Conservation (phyloP, 2,113 vertebrate genomes). For the Serilophus lunatus region DNA sequence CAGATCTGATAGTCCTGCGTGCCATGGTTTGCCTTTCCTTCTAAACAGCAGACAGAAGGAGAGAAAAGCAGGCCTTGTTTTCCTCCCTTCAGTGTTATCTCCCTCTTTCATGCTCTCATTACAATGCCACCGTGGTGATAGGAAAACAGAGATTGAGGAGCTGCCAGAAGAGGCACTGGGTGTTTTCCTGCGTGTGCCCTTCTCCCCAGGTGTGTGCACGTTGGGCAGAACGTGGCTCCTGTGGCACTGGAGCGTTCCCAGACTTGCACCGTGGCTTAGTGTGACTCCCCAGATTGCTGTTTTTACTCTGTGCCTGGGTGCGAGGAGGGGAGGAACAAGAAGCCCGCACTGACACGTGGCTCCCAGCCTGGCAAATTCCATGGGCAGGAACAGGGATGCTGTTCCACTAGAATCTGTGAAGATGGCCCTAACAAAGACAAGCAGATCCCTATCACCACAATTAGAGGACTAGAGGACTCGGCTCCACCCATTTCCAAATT, state of each 20-base stretch:
- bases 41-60: neutral
- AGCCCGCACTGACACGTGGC: neutral
- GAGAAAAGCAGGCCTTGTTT: neutral
- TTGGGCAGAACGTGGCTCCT: neutral
- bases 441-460: rapidly evolving
- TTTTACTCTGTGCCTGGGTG: neutral
- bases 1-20: conserved; percentile 39
- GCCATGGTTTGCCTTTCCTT: neutral
- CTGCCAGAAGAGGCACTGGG: neutral
- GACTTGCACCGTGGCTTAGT: neutral
- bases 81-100: neutral
- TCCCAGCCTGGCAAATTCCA: neutral
- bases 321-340: neutral
- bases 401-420: rapidly evolving
- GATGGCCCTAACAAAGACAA: neutral
- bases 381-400: neutral
- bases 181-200: neutral
- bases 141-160: neutral
- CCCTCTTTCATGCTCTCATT: neutral
- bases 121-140: neutral
- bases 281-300: neutral
- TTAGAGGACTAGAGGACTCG: too few relatives aligned
- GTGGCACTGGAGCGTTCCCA: rapidly evolving
- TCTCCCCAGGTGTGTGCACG: neutral
- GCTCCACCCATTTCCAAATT: neutral